A percentile compares a stretch with the other conserved stretches of the same genome.
Conservation (phyloP, 2,113 vertebrate genomes). For the Cardinalis cardinalis region DNA sequence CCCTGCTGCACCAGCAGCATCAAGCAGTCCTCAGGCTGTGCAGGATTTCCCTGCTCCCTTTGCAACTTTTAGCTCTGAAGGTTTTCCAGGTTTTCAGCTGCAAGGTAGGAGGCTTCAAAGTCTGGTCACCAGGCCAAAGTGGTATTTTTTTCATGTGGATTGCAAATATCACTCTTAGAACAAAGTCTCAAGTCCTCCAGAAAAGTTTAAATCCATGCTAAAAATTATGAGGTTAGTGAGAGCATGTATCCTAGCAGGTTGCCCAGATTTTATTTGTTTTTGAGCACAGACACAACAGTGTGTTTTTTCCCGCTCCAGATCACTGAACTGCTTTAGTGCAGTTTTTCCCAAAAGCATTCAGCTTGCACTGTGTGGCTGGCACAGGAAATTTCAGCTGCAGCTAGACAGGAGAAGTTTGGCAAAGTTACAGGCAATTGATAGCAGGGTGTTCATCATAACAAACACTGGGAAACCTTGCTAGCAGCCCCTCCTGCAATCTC, state of each 20-base stretch:
- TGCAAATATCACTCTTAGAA: background rate
- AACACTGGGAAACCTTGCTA: background rate
- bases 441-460: background rate
- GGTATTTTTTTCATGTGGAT: background rate
- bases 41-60: background rate
- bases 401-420: conserved; percentile 9
- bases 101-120: background rate
- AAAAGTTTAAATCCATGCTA: background rate
- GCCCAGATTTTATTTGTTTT: background rate
- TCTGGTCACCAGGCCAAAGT: background rate
- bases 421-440: conserved; percentile 7
- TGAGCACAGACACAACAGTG: background rate
- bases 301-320: background rate
- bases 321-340: background rate
- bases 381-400: conserved; percentile 23
- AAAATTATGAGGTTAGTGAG: background rate
- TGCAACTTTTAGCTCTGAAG: background rate
- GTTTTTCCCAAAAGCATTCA: background rate
- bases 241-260: background rate
- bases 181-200: background rate
- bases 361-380: background rate
- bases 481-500: conserved; percentile 5
- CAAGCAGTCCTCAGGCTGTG: background rate
- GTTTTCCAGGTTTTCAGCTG: background rate
- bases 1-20: background rate